These are phyloP conservation scores for Sterrhoptilus dennistouni DNA, from an alignment of 2,113 vertebrate genomes.

Conservation along the genomic window DNA sequence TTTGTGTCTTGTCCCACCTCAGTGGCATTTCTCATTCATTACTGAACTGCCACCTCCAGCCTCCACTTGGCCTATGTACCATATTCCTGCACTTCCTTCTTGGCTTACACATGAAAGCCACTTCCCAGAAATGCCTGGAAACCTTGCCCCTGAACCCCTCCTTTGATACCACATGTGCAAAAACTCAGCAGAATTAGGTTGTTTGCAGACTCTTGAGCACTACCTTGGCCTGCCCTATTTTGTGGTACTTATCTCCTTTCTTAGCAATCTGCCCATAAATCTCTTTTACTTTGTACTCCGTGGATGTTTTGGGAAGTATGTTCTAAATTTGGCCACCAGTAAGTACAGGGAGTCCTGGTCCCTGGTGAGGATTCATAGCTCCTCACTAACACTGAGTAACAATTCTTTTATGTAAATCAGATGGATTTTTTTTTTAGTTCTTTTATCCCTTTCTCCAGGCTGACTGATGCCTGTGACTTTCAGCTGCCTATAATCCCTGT, in stretches of 20 bases:
- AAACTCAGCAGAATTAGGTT: background rate
- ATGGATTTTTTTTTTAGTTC: background rate
- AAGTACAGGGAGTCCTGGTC: background rate
- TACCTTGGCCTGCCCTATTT: background rate
- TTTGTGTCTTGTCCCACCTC: background rate
- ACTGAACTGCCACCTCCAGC: background rate
- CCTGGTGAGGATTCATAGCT: background rate
- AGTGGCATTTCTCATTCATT: background rate
- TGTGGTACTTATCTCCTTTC: background rate
- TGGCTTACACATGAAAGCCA: background rate
- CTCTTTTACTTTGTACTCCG: background rate
- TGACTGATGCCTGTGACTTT: background rate
- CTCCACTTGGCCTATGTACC: background rate
- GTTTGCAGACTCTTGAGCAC: background rate
- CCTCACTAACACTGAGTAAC: background rate
- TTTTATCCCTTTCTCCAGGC: background rate
- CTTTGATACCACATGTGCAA: background rate
- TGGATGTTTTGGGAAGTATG: background rate
- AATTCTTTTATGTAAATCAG: background rate
- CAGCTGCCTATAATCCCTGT: background rate
- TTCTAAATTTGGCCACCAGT: background rate
- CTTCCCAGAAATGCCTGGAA: background rate
- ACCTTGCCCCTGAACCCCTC: background rate
- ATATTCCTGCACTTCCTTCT: background rate
- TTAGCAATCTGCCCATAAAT: background rate